Evolutionary conservation across 2,113 vertebrate genomes (phyloP).

Genomic region (Chrysochloris asiatica): DNA sequence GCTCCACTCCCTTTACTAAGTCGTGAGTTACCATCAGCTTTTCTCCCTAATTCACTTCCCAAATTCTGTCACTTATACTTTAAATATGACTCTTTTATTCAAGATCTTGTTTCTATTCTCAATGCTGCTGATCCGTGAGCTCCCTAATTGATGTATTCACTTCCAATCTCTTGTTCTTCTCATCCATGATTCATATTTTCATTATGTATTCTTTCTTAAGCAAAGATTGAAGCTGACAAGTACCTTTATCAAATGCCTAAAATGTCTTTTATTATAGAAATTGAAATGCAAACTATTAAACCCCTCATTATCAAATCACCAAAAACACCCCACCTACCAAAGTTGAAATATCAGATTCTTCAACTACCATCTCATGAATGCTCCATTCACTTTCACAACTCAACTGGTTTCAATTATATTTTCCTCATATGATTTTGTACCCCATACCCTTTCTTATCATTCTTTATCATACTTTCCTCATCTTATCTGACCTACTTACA

Average conservation of each 20-base stretch:
- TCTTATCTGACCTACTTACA: not conserved
- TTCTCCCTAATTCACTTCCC: not conserved
- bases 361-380: not conserved
- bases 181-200: not conserved
- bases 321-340: not conserved
- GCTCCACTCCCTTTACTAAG: not conserved
- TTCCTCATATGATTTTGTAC: not conserved
- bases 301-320: not conserved
- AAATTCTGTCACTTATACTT: not conserved
- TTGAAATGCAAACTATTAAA: not conserved
- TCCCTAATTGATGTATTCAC: not conserved
- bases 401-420: not conserved
- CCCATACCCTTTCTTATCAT: not conserved
- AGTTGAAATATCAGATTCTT: not conserved
- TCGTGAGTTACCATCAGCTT: not conserved
- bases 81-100: not conserved
- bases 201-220: not conserved
- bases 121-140: not conserved
- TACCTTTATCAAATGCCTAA: not conserved
- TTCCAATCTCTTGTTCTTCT: slow-evolving; percentile 3
- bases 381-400: not conserved
- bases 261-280: not conserved
- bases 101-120: not conserved
- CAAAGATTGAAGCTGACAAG: not conserved
- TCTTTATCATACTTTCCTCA: not conserved